Evolutionary conservation across 2,888 invertebrate species (phyloP).

Genomic region (Hydroisotoma schaefferi): DNA sequence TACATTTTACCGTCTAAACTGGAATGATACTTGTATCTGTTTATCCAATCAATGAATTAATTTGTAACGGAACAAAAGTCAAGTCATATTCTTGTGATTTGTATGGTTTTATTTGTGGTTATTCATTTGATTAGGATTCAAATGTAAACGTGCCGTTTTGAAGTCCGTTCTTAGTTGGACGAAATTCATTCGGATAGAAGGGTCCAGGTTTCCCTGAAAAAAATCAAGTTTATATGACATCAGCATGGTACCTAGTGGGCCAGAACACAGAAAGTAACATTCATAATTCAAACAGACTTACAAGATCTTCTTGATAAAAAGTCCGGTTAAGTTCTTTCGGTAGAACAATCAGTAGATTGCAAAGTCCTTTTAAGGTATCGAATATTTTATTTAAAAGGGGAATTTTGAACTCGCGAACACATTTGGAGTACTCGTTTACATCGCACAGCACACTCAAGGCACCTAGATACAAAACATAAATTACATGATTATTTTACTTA

Average conservation of each 20-base stretch:
- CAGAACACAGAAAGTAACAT: no score
- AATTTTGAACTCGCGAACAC: conserved; percentile 73
- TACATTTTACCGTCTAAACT: background rate
- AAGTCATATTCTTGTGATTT: background rate
- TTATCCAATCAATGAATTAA: background rate
- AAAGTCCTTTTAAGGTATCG: conserved; percentile 90
- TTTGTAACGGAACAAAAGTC: background rate
- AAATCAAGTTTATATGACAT: background rate
- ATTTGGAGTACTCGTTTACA: conserved; percentile 92
- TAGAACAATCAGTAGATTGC: conserved; percentile 89
- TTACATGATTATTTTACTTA: background rate
- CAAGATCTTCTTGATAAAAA: conserved; percentile 89
- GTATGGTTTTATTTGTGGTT: conserved; percentile 11
- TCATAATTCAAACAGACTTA: conserved; percentile 55
- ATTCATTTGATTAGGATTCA: conserved; percentile 26
- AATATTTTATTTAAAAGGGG: conserved; percentile 81
- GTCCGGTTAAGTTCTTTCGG: conserved; percentile 95
- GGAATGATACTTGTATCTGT: background rate
- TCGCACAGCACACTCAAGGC: conserved; percentile 98
- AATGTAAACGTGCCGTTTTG: conserved; percentile 72
- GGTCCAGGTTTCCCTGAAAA: conserved; percentile 82
- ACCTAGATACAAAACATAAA: conserved; percentile 60
- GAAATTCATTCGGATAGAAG: conserved; percentile 83
- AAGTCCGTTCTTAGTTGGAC: conserved; percentile 92
- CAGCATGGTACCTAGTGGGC: no score